Conservation (phyloP, 2,888 invertebrate genomes). For the Cheilosia impressa region DNA sequence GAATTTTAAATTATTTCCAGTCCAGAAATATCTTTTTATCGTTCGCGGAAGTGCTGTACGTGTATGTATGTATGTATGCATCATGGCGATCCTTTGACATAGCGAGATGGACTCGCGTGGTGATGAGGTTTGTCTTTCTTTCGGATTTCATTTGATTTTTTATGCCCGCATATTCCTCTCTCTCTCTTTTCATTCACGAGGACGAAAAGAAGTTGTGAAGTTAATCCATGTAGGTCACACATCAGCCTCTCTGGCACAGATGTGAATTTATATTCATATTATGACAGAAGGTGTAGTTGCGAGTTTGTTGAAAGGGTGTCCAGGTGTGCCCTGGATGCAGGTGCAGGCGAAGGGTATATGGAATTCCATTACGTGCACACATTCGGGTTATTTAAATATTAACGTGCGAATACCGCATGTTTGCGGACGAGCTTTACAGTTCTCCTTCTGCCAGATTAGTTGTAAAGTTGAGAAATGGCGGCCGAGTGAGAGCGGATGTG, state of each 20-base stretch:
- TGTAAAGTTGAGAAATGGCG: neutral
- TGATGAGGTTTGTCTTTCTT: constrained; percentile 2
- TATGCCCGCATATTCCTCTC: neutral
- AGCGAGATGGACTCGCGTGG: constrained; percentile 30
- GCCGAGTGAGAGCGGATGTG: neutral
- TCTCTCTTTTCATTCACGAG: too few species aligned
- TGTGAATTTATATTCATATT: constrained; percentile 29
- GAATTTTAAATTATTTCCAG: constrained; percentile 1
- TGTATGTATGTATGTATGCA: too few species aligned
- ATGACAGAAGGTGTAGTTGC: constrained; percentile 1
- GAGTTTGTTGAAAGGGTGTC: neutral
- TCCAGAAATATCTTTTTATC: constrained; percentile 11
- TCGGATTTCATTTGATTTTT: neutral
- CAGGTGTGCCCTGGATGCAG: neutral
- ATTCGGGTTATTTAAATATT: constrained; percentile 44
- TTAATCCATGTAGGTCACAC: constrained; percentile 28
- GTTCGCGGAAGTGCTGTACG: neutral
- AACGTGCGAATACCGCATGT: constrained; percentile 37
- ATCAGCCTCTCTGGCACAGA: neutral
- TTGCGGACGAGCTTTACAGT: constrained; percentile 6
- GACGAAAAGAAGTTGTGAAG: constrained; percentile 9
- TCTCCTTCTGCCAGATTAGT: neutral
- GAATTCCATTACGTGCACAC: constrained; percentile 25
- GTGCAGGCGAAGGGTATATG: neutral
- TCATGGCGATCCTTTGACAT: constrained; percentile 21